Evolutionary conservation across 2,113 vertebrate genomes (phyloP).

Genomic region (Halichoerus grypus): DNA sequence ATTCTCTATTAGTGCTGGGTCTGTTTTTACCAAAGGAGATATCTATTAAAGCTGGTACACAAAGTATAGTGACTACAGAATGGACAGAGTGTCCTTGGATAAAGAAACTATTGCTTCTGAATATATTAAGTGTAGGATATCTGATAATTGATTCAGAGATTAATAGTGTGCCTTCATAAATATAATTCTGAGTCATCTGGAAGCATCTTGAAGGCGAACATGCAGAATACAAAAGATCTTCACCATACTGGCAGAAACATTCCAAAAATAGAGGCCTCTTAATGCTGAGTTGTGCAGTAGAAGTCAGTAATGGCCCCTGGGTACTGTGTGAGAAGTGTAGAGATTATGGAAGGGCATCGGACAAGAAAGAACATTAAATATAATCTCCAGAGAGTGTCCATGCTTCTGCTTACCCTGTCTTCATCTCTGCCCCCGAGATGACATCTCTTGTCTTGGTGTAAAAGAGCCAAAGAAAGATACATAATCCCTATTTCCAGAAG

Average conservation of each 20-base stretch:
- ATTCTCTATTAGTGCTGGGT: not conserved
- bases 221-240: not conserved
- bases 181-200: not conserved
- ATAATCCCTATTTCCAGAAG: not conserved
- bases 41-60: not conserved
- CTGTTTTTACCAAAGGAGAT: not conserved
- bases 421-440: not conserved
- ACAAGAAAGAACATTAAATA: not conserved
- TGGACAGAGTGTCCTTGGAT: not conserved
- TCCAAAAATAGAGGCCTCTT: not conserved
- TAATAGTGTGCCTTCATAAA: not conserved
- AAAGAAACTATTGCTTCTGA: not conserved
- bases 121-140: not conserved
- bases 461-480: not conserved
- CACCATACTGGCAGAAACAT: no score
- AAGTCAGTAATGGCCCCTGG: fast-evolving
- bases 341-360: not conserved
- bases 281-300: not conserved
- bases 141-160: not conserved
- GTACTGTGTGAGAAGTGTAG: not conserved
- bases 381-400: not conserved
- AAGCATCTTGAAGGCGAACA: not conserved
- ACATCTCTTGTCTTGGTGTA: not conserved
- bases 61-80: not conserved
- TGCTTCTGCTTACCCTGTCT: not conserved